phyloP scores from a whole-genome alignment of 2,888 invertebrate genomes.

The Lumbricus terrestris region DNA sequence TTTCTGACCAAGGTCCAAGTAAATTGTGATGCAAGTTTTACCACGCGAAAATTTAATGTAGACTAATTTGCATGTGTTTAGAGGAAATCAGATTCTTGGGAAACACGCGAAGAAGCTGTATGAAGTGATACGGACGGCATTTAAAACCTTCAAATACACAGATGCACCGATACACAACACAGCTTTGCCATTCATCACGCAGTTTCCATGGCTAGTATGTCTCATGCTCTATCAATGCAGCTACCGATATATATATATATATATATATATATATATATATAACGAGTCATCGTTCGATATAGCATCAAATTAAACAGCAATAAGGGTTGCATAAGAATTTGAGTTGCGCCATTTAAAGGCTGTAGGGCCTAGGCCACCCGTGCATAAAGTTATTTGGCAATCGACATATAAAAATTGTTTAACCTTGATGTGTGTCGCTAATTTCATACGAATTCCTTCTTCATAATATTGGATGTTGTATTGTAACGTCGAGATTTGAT shows the following conservation, averaged over 20 bases:
- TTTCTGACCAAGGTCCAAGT: too few relatives aligned
- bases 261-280: not conserved
- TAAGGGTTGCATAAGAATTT: too few relatives aligned
- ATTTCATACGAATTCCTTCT: too few relatives aligned
- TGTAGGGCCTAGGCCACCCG: too few relatives aligned
- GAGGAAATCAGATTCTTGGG: not conserved
- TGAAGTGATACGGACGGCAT: not conserved
- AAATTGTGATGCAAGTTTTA: not conserved
- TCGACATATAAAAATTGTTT: too few relatives aligned
- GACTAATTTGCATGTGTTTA: too few relatives aligned
- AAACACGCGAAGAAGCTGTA: constrained; percentile 20
- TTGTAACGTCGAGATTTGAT: too few relatives aligned
- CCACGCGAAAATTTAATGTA: not conserved
- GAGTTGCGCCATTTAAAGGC: too few relatives aligned
- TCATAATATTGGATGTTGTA: too few relatives aligned
- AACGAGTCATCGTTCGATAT: not conserved
- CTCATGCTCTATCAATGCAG: not conserved
- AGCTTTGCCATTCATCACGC: constrained; percentile 13
- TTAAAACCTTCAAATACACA: not conserved
- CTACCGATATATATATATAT: not conserved
- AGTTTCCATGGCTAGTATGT: constrained; percentile 17
- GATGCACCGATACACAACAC: constrained; percentile 14
- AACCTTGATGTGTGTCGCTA: too few relatives aligned
- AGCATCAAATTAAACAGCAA: not conserved
- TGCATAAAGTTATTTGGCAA: too few relatives aligned